Evolutionary conservation across 2,113 vertebrate genomes (phyloP), one percentile per base, ranked within the genome.

Genomic region (Crocuta crocuta): DNA sequence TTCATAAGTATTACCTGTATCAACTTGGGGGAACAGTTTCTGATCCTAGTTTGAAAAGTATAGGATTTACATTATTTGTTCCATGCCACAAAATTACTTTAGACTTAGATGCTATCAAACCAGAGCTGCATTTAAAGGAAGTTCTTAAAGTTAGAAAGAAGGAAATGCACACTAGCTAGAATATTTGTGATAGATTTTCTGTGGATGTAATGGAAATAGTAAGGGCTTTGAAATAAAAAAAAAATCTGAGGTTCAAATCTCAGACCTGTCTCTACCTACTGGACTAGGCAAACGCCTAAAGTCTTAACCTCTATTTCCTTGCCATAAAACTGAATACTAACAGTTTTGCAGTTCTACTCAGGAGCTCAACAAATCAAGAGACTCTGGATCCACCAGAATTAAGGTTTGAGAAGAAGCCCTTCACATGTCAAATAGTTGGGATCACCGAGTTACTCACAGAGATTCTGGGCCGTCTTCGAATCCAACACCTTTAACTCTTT

Each of bases 401-500:
- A 91, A 85, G 65, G 65, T 87, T 74, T 89, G 45, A 74, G 79
- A 92, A 95, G 48, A 97, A 96, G 10, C 33, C 28, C 26, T 91
- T 83, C 71, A 86, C 28, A 79, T 86, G 93, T 88, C 50, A 91
- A 94, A 78, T 39, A 68, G 39, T 33, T 92, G 10, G n/a, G 17
- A 73, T 89, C 23, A 45, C 1, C 90, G 48, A 92, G 79, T 89
- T 94, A 99, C 99, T 99, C 98, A 99, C 99, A 99, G 48, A 99
- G 99, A 97, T 99, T 99, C 98, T 99, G 99, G 39, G 99, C 99
- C 4, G 97, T 95, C 98, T 99, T 99, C 28, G 97, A 80, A 97
- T 99, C 99, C 85, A 99, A 88, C 43, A 99, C 97, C 95, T 99
- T 99, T 91, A 99, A 98, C 98, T 99, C 99, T 97, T 99, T 99